Evolutionary conservation across 1,140 invertebrate species (phyloP), one percentile per base, ranked within the genome.

Genomic region (Scaptomyza pallida): DNA sequence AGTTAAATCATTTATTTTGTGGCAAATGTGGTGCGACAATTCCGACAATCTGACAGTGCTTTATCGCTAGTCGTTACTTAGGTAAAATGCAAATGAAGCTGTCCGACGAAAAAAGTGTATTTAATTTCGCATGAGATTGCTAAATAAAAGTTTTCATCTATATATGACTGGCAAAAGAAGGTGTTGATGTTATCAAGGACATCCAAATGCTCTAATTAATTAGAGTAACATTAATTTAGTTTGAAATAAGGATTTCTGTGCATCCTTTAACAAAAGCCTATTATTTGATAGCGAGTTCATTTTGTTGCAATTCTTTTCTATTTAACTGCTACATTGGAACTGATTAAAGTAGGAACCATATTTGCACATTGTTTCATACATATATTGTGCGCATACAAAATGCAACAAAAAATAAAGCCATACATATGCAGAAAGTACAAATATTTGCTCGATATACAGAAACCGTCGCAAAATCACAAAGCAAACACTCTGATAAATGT

Each of bases 1-100:
- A 85, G 81, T 81, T 81, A 81, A 86, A 81, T 86, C 71, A 83
- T 78, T 83, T 82, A 75, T 78, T 78, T 73, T 59, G 59, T 40
- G 65, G 50, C 57, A 61, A 60, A 51, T 67, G 55, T 23, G 37
- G 35, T 51, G 55, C 23, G 47, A 56, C 15, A 40, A 65, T 57
- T 65, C 50, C 35, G 54, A 37, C 15, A 21, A 44, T 65, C 16
- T 41, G 52, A 48, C 44, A 10, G 56, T 67, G 54, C 37, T 67
- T 51, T 60, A 52, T 59, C 19, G 45, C 63, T 35, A 33, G 15
- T 19, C 41, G 10, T 62, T 26, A 16, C 35, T 50, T 30, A 8
- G 37, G 16, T 6, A 33, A 59, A 50, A 30, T 56, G 63, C 50
- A 56, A 65, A 52, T 68, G 47, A 48, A 30, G 43, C 35, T 51